These are phyloP conservation scores for Achatina immaculata DNA, from an alignment of 1,140 invertebrate genomes.

Conservation along the genomic window DNA sequence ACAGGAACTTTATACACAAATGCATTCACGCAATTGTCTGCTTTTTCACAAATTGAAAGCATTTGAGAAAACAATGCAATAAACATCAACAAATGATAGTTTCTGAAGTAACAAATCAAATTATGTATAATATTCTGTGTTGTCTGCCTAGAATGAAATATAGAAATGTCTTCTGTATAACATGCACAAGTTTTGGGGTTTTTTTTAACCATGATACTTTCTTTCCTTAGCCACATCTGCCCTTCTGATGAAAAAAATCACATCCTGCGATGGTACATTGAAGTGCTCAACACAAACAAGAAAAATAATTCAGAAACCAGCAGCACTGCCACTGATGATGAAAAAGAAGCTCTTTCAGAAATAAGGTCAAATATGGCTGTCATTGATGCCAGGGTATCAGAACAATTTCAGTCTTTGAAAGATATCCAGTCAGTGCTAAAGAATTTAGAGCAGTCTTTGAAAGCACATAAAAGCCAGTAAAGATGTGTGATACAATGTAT, in stretches of 20 bases:
- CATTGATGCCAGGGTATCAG: slow-evolving; percentile 1
- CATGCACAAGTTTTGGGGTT: not conserved
- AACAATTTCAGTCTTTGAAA: not conserved
- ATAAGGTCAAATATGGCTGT: slow-evolving; percentile 4
- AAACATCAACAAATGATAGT: not conserved
- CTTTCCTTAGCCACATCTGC: slow-evolving; percentile 16
- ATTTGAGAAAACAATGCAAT: not conserved
- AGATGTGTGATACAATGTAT: not conserved
- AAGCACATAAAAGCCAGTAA: not conserved
- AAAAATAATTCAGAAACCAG: not conserved
- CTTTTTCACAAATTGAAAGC: not conserved
- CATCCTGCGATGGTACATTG: slow-evolving; percentile 18
- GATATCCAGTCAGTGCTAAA: not conserved
- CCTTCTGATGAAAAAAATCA: not conserved
- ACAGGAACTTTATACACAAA: no score
- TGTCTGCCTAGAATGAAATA: not conserved
- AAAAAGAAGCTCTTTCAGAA: not conserved
- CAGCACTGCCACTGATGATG: not conserved
- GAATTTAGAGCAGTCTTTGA: not conserved
- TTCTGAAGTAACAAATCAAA: not conserved
- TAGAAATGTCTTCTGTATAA: not conserved
- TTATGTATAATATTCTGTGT: not conserved
- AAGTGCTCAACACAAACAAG: not conserved
- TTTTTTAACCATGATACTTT: not conserved
- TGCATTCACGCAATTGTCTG: no score